phyloP scores from a whole-genome alignment of 2,113 vertebrate genomes.

The Aegithalos caudatus region DNA sequence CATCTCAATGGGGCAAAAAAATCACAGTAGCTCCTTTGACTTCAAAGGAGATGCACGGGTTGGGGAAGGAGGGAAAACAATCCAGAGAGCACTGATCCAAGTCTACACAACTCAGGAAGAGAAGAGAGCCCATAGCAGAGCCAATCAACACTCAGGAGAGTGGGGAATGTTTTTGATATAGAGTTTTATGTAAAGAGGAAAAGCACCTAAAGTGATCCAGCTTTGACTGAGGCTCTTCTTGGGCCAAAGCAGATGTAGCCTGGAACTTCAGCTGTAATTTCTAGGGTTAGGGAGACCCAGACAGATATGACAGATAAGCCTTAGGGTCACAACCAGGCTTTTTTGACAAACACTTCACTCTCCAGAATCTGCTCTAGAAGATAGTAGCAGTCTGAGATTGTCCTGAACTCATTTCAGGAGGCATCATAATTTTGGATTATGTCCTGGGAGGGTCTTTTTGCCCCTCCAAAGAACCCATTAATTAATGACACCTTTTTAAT shows the following conservation, averaged over 20 bases:
- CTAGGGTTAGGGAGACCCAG: not conserved
- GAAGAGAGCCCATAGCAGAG: not conserved
- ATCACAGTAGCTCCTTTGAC: conserved; percentile 47
- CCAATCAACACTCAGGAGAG: not conserved
- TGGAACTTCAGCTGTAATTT: not conserved
- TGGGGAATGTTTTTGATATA: not conserved
- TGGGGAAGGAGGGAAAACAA: not conserved
- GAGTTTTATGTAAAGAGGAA: not conserved
- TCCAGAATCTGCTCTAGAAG: not conserved
- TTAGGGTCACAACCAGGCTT: not conserved
- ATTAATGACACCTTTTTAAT: not conserved
- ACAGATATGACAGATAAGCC: not conserved
- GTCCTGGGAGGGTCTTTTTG: not conserved
- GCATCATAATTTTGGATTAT: not conserved
- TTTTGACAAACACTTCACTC: not conserved
- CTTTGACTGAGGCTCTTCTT: not conserved
- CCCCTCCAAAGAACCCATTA: not conserved
- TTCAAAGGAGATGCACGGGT: conserved; percentile 12
- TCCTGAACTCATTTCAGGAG: not conserved
- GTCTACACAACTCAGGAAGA: not conserved
- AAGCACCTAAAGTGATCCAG: not conserved
- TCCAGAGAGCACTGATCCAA: not conserved
- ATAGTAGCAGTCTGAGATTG: not conserved
- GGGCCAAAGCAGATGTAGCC: not conserved
- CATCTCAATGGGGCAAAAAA: conserved; percentile 46